Percentiles rank a stretch among this genome's conserved stretches.
Evolutionary conservation across 2,113 vertebrate genomes (phyloP).

Genomic region (Ptychochromis oligacanthus): DNA sequence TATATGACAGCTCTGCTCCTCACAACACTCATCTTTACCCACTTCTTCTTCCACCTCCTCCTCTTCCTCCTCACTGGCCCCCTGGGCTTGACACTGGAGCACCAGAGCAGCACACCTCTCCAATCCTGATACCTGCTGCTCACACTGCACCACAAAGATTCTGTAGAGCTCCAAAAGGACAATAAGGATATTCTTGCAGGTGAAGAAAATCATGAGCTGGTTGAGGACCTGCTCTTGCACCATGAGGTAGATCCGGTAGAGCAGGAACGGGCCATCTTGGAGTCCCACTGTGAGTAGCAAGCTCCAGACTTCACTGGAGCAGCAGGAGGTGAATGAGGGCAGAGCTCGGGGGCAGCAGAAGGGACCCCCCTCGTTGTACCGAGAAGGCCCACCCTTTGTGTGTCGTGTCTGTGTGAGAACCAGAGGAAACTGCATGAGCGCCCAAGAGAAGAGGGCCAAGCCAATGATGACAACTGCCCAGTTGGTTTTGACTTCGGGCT

Average conservation of each 20-base stretch:
- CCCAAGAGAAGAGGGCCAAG: conserved; percentile 80
- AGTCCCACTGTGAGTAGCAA: conserved; percentile 78
- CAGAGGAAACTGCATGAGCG: conserved; percentile 81
- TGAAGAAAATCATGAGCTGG: conserved; percentile 83
- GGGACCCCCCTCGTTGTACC: not conserved
- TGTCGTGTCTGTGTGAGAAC: conserved; percentile 77
- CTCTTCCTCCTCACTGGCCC: conserved; percentile 7
- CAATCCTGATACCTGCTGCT: conserved; percentile 19
- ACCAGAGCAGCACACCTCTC: conserved; percentile 16
- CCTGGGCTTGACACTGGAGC: not conserved
- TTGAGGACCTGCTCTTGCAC: conserved; percentile 76
- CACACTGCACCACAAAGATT: conserved; percentile 76
- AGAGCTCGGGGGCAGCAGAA: not conserved
- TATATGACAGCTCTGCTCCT: conserved; percentile 44
- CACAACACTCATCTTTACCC: conserved; percentile 8
- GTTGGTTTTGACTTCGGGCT: conserved; percentile 76
- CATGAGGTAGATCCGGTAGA: conserved; percentile 81
- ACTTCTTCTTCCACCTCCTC: conserved; percentile 6
- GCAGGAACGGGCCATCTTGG: conserved; percentile 80
- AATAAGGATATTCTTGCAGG: conserved; percentile 82
- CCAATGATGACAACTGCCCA: conserved; percentile 66
- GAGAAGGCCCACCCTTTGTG: not conserved
- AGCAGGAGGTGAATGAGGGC: conserved; percentile 51
- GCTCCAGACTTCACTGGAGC: conserved; percentile 79
- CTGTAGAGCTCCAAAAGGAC: conserved; percentile 81